Percentiles rank a stretch among this genome's conserved stretches.
These are phyloP conservation scores for Tiliqua scincoides DNA, from an alignment of 2,113 vertebrate genomes.

Conservation along the genomic window DNA sequence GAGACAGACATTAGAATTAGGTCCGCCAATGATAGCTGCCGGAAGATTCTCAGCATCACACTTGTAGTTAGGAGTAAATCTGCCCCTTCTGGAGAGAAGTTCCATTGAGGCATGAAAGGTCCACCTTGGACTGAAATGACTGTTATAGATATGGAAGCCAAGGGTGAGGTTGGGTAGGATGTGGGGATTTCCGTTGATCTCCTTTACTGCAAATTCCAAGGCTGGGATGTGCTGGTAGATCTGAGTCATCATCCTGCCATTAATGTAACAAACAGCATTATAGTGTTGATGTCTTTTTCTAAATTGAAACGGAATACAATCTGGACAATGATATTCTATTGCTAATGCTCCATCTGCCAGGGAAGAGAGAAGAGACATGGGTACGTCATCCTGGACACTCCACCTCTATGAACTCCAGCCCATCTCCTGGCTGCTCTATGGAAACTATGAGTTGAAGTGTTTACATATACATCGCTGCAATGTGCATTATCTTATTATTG, in stretches of 20 bases:
- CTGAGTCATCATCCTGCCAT: background rate
- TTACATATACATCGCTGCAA: too few relatives aligned
- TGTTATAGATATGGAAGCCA: background rate
- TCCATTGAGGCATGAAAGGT: constrained; percentile 2
- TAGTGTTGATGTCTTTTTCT: background rate
- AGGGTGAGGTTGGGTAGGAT: background rate
- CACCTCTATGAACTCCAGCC: too few relatives aligned
- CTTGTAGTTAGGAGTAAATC: constrained; percentile 5
- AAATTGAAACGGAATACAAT: background rate
- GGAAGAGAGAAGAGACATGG: too few relatives aligned
- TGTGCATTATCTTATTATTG: too few relatives aligned
- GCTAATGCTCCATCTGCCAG: too few relatives aligned
- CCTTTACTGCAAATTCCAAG: background rate
- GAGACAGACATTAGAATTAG: background rate
- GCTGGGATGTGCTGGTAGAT: constrained; percentile 14
- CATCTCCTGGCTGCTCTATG: too few relatives aligned
- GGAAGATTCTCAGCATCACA: background rate
- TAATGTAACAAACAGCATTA: background rate
- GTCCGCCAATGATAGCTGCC: constrained; percentile 1
- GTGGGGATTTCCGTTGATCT: background rate
- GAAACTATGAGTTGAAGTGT: too few relatives aligned
- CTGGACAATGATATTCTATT: background rate
- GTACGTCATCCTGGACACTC: too few relatives aligned
- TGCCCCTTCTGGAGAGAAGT: background rate
- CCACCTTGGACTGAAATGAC: background rate